phyloP scores from a whole-genome alignment of 2,888 invertebrate species.

The Sepiola atlantica region DNA sequence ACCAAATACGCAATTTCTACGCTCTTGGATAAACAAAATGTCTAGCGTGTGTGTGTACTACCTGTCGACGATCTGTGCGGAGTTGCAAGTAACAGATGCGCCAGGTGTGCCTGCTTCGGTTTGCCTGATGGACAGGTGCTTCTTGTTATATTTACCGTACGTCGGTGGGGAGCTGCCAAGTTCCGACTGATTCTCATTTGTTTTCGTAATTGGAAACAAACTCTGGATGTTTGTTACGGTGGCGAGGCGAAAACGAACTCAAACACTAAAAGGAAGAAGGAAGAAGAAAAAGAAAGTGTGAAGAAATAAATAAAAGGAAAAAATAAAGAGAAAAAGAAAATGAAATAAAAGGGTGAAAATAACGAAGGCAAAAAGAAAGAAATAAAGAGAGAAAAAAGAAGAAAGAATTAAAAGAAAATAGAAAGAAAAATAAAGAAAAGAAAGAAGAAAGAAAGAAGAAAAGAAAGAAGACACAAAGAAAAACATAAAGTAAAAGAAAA shows the following conservation, averaged over 20 bases:
- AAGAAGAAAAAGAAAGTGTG: no score
- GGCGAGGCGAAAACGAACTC: not conserved
- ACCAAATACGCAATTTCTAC: not conserved
- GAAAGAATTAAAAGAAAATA: no score
- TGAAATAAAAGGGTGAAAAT: not conserved
- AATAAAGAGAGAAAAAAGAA: no score
- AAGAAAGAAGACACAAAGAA: not conserved
- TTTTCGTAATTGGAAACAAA: not conserved
- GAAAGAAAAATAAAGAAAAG: no score
- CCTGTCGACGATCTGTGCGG: not conserved
- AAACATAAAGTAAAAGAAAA: no score
- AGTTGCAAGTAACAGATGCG: not conserved
- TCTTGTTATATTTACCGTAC: not conserved
- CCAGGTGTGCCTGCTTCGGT: not conserved
- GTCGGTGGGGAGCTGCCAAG: not conserved
- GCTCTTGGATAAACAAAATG: not conserved
- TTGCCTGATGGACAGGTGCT: not conserved
- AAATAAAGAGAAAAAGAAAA: no score
- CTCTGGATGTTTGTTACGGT: not conserved
- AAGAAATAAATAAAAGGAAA: no score
- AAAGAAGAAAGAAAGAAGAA: no score
- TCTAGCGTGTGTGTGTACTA: not conserved
- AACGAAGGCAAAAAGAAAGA: no score
- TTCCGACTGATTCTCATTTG: not conserved
- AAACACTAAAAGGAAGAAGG: no score